A percentile compares a stretch with the other conserved stretches of the same genome.
phyloP scores from a whole-genome alignment of 2,888 invertebrate species.

The Cryptocheilus praepositus region DNA sequence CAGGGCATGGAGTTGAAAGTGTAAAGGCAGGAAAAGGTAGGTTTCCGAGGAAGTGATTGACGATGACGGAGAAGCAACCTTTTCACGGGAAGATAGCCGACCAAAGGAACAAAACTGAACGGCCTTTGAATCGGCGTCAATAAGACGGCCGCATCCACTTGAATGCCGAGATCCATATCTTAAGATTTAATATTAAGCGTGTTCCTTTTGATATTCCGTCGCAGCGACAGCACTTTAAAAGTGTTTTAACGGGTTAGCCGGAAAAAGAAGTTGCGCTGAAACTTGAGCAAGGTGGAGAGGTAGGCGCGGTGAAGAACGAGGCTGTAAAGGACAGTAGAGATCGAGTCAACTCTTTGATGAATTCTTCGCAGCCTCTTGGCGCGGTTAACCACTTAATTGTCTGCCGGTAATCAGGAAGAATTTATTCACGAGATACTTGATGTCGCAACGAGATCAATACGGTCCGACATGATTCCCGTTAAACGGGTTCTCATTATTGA shows the following conservation, averaged over 20 bases:
- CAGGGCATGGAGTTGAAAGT: neutral
- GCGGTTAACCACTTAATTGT: conserved; percentile 42
- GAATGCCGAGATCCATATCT: conserved; percentile 65
- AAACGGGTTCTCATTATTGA: no score
- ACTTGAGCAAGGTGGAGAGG: conserved; percentile 1
- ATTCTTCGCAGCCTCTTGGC: conserved; percentile 46
- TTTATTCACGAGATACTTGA: conserved; percentile 24
- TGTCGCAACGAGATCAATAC: neutral
- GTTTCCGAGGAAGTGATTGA: conserved; percentile 11
- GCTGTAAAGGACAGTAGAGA: conserved; percentile 19
- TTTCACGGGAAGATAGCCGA: conserved; percentile 42
- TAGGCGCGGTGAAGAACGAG: conserved; percentile 13
- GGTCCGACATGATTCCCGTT: no score
- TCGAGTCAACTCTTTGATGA: conserved; percentile 39
- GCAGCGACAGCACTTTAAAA: conserved; percentile 34
- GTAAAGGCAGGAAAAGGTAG: conserved; percentile 16
- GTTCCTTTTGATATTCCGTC: conserved; percentile 67
- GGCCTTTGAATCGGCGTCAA: conserved; percentile 55
- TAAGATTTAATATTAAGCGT: conserved; percentile 67
- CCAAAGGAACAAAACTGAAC: conserved; percentile 60
- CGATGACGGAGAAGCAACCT: conserved; percentile 27
- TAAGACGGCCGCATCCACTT: conserved; percentile 58
- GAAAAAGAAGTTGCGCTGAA: conserved; percentile 37
- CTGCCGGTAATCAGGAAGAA: conserved; percentile 27
- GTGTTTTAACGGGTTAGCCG: conserved; percentile 52